Evolutionary conservation across 1,140 invertebrate species (phyloP).

Genomic region (Teleogryllus occipitalis): DNA sequence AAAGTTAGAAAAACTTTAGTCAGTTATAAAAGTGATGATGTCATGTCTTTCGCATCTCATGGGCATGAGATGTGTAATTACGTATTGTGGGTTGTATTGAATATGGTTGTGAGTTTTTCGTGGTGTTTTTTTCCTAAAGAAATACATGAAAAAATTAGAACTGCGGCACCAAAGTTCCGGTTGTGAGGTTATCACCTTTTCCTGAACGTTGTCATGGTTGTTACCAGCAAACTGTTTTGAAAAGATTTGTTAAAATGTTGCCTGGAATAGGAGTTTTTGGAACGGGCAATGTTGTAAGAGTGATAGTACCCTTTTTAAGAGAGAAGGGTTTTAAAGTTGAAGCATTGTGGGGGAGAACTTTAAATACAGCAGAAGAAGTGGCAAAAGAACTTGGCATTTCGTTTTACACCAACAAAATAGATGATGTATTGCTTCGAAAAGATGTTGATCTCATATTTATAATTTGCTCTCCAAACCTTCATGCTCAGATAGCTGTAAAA

Average conservation of each 20-base stretch:
- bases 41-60: too few species aligned
- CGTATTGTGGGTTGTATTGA: too few species aligned
- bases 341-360: slow-evolving; percentile 82
- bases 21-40: too few species aligned
- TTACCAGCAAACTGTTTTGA: too few species aligned
- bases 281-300: slow-evolving; percentile 76
- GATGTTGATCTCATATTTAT: slow-evolving; percentile 93
- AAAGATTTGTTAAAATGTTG: slow-evolving; percentile 40
- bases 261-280: slow-evolving; percentile 95
- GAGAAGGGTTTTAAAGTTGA: slow-evolving; percentile 86
- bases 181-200: too few species aligned
- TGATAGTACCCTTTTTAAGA: slow-evolving; percentile 82
- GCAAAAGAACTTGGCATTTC: slow-evolving; percentile 77
- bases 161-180: too few species aligned
- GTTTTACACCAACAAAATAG: slow-evolving; percentile 86
- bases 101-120: too few species aligned
- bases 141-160: too few species aligned
- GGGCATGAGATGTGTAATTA: too few species aligned
- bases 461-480: slow-evolving; percentile 86
- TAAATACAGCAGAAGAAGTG: slow-evolving; percentile 69
- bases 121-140: too few species aligned
- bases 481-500: slow-evolving; percentile 93
- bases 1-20: too few species aligned
- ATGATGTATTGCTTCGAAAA: slow-evolving; percentile 84
- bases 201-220: too few species aligned